These are phyloP conservation scores for Actinernus sp. DNA, from an alignment of 92 coral and sea anemone species.

Conservation along the genomic window DNA sequence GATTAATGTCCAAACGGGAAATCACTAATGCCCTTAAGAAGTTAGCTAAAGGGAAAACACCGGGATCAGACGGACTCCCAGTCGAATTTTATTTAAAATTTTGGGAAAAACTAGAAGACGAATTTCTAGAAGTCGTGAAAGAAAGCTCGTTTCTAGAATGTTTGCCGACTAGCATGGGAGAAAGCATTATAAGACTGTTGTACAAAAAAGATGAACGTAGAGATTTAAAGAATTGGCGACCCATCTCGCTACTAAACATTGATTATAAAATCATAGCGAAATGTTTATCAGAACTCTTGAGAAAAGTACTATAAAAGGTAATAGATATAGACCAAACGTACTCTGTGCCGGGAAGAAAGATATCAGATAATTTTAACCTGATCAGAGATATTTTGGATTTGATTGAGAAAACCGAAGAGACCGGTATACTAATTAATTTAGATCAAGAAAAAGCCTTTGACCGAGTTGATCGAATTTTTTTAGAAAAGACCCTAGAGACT, in stretches of 20 bases:
- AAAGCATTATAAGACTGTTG: not conserved
- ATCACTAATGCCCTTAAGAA: not conserved
- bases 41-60: constrained; percentile 7
- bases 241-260: not conserved
- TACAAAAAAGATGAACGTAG: not conserved
- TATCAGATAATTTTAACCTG: constrained; percentile 1
- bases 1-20: not conserved
- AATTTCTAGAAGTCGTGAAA: not conserved
- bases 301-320: too few species aligned
- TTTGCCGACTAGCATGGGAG: not conserved
- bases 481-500: not conserved
- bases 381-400: constrained; percentile 3
- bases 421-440: not conserved
- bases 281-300: not conserved
- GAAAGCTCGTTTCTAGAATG: not conserved
- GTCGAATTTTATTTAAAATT: not conserved
- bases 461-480: not conserved
- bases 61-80: constrained; percentile 8
- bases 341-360: not conserved
- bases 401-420: not conserved
- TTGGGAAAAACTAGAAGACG: not conserved
- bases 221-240: constrained; percentile 1
- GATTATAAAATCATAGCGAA: constrained; percentile 5
- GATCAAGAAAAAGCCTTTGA: constrained; percentile 12
- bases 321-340: constrained; percentile 1